Evolutionary conservation across 2,113 vertebrate genomes (phyloP), one percentile per base, ranked within the genome.

Genomic region (Pelodiscus sinensis): DNA sequence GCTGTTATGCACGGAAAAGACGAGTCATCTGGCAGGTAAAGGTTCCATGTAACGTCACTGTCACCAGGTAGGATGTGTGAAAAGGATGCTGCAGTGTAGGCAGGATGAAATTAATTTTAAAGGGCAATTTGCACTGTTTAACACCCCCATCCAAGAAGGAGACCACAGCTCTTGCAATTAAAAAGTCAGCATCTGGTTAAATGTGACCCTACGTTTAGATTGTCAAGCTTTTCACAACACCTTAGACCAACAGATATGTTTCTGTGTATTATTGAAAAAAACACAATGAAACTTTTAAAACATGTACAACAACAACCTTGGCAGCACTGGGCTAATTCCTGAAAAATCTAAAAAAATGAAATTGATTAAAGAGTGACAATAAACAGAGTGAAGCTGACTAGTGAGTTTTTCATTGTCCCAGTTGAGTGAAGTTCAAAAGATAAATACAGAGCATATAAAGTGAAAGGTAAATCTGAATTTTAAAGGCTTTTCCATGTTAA

Each of bases 1-100:
- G 84, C 89, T 94, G 83, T 96, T 77, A 68, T 85, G 92, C 79
- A 82, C 89, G 97, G 98, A 98, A 98, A 98, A 96, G 94, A 95
- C 98, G 97, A 98, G 96, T 86, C n/a, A 9, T 1, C 77, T 4
- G 31, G 38, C 52, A 97, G 96, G 97, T 94, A 90, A 95, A 92
- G 51, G 88, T 96, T 96, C 94, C 96, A 88, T 90, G 84, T 94
- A 91, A 89, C 95, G 96, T 97, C 97, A 97, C 19, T 38, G 80
- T 62, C 2, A 2, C 24, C 35, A 93, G 95, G 95, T 97, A 96
- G 94, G 97, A 96, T 94, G 95, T 96, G 90, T 84, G 87, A 94
- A 96, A 93, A 85, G 60, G 18, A 82, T 78, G 54, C 81, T 95
- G 35, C 79, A 80, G 81, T 92, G 90, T 89, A 68, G 77, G 75